Evolutionary conservation across 2,888 invertebrate genomes (phyloP).

Genomic region (Trichogramma evanescens): DNA sequence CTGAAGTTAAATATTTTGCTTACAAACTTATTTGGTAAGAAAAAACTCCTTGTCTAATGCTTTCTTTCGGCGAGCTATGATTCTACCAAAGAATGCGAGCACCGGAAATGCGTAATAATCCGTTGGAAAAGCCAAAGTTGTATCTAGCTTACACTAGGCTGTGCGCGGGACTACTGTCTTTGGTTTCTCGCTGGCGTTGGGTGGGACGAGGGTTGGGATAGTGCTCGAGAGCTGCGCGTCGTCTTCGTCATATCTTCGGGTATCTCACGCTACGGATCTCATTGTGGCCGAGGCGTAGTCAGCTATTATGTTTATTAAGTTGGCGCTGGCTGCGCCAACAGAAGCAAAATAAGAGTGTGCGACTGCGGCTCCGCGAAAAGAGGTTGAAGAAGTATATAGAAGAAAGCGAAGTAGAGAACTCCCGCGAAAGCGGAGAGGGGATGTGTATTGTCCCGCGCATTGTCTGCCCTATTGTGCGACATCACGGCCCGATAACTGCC

Average conservation of each 20-base stretch:
- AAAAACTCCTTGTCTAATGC: too few species aligned
- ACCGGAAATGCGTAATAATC: slow-evolving; percentile 11
- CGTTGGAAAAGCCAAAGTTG: slow-evolving; percentile 20
- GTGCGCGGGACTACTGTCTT: too few species aligned
- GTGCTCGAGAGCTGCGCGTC: not conserved
- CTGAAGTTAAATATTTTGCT: too few species aligned
- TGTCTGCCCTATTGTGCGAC: slow-evolving; percentile 48
- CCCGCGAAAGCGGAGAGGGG: slow-evolving; percentile 19
- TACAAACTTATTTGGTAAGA: too few species aligned
- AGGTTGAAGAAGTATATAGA: slow-evolving; percentile 23
- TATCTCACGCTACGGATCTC: slow-evolving; percentile 41
- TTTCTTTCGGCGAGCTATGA: not conserved
- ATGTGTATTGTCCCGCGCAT: slow-evolving; percentile 46
- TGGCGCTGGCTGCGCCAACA: slow-evolving; percentile 27
- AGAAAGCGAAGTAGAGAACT: not conserved
- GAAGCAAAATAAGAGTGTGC: too few species aligned
- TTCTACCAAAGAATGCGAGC: not conserved
- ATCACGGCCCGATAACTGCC: slow-evolving; percentile 49
- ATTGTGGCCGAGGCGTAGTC: slow-evolving; percentile 41
- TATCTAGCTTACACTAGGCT: not conserved
- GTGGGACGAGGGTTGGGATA: not conserved
- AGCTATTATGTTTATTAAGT: slow-evolving; percentile 48
- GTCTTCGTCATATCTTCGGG: slow-evolving; percentile 36
- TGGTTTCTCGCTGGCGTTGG: not conserved
- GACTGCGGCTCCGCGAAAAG: slow-evolving; percentile 4